Percentiles rank a stretch among this genome's conserved stretches.
Conservation (phyloP, 2,797 vertebrate genomes). For the Margarornis squamiger region DNA sequence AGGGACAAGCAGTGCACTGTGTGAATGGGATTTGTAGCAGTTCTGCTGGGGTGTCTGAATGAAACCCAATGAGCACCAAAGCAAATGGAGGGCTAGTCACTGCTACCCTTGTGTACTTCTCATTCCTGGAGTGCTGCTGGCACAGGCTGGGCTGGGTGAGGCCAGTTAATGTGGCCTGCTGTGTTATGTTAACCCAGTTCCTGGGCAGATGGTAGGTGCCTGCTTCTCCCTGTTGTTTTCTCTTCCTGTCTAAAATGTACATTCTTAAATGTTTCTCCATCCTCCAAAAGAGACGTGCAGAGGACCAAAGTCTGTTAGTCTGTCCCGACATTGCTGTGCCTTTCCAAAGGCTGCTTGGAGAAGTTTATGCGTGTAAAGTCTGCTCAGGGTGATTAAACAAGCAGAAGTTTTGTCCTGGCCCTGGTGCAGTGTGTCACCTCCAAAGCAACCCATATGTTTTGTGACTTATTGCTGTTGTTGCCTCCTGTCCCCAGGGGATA, state of each 20-base stretch:
- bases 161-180: neutral
- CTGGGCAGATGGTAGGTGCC: neutral
- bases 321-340: accelerated
- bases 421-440: neutral
- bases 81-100: neutral
- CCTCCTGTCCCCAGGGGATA: conserved; percentile 85
- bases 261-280: neutral
- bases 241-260: neutral
- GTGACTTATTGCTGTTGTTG: neutral
- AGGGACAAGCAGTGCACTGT: neutral
- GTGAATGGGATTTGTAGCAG: neutral
- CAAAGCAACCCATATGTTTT: neutral
- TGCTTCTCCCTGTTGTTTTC: neutral
- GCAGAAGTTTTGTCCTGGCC: neutral
- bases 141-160: neutral
- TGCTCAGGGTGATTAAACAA: neutral
- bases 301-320: neutral
- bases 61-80: neutral
- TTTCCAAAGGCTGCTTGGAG: neutral
- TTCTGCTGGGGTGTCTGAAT: neutral
- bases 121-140: neutral
- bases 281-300: accelerated
- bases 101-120: neutral
- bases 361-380: neutral
- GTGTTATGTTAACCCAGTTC: neutral